Evolutionary conservation across 2,797 vertebrate genomes (phyloP).

Genomic region (Argya squamiceps): DNA sequence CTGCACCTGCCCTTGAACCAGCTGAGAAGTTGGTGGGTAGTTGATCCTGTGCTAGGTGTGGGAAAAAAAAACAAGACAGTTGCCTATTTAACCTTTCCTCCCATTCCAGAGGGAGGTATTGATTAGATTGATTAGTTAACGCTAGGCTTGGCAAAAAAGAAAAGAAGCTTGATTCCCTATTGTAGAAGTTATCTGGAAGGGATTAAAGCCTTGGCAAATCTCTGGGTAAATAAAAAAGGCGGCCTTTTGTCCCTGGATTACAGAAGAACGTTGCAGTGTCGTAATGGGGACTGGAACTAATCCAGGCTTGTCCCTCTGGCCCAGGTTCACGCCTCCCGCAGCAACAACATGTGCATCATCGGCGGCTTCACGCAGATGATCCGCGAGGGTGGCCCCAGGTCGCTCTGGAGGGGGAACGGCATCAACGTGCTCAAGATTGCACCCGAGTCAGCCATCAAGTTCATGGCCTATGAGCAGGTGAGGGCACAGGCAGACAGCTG

Average conservation of each 20-base stretch:
- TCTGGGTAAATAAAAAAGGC: slow-evolving; percentile 29
- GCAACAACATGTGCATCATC: slow-evolving; percentile 89
- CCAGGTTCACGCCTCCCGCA: slow-evolving; percentile 93
- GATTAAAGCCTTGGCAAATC: slow-evolving; percentile 55
- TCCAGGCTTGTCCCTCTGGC: not conserved
- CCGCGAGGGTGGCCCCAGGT: slow-evolving; percentile 87
- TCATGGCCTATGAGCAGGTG: slow-evolving; percentile 98
- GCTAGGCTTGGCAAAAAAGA: not conserved
- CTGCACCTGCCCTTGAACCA: not conserved
- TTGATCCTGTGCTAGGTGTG: not conserved
- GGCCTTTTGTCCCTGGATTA: slow-evolving; percentile 57
- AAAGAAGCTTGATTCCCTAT: not conserved
- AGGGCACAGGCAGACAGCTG: not conserved
- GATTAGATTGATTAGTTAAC: slow-evolving; percentile 26
- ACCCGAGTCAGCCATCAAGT: slow-evolving; percentile 95
- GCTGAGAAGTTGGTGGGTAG: not conserved
- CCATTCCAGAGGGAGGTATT: not conserved
- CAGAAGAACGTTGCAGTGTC: not conserved
- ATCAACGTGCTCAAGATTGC: slow-evolving; percentile 97
- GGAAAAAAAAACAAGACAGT: not conserved
- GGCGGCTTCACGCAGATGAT: slow-evolving; percentile 93
- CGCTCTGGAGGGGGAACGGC: slow-evolving; percentile 94
- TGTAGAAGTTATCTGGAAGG: slow-evolving; percentile 35
- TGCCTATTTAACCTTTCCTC: not conserved
- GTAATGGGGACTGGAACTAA: slow-evolving; percentile 3